A percentile compares a stretch with the other conserved stretches of the same genome.
phyloP scores from a whole-genome alignment of 2,113 vertebrate genomes.

The Andinoacara biseriatus region DNA sequence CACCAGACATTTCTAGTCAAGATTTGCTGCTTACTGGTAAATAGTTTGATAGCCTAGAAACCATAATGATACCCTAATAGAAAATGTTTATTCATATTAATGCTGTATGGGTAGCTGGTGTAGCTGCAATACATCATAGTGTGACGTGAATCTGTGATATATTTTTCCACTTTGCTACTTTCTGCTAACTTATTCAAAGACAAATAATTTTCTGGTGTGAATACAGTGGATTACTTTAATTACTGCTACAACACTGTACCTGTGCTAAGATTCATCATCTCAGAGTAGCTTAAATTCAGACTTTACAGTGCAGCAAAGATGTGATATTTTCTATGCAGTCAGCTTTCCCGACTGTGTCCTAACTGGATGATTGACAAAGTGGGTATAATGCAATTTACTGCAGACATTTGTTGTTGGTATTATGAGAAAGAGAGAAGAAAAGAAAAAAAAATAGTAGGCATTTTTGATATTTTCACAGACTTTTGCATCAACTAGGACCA shows the following conservation, averaged over 20 bases:
- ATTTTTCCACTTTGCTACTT: neutral
- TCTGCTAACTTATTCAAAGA: neutral
- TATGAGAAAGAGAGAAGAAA: neutral
- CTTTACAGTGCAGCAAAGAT: neutral
- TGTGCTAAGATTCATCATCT: neutral
- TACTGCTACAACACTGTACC: neutral
- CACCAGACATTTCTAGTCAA: too few relatives aligned
- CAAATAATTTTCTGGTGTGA: neutral
- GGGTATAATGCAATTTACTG: neutral
- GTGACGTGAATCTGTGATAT: neutral
- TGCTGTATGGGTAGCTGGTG: neutral
- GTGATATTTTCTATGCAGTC: neutral
- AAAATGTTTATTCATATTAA: neutral
- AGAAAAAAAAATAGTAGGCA: neutral
- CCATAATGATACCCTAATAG: neutral
- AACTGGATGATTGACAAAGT: neutral
- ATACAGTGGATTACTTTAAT: neutral
- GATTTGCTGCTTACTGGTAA: too few relatives aligned
- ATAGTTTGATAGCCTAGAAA: neutral
- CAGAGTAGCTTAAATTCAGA: neutral
- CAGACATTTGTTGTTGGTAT: neutral
- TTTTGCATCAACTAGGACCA: slow-evolving; percentile 10
- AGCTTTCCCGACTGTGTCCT: neutral
- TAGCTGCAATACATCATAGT: neutral
- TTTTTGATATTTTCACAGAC: slow-evolving; percentile 9